Evolutionary conservation across 2,888 invertebrate genomes (phyloP), one percentile per base, ranked within the genome.

Genomic region (Mimas tiliae): DNA sequence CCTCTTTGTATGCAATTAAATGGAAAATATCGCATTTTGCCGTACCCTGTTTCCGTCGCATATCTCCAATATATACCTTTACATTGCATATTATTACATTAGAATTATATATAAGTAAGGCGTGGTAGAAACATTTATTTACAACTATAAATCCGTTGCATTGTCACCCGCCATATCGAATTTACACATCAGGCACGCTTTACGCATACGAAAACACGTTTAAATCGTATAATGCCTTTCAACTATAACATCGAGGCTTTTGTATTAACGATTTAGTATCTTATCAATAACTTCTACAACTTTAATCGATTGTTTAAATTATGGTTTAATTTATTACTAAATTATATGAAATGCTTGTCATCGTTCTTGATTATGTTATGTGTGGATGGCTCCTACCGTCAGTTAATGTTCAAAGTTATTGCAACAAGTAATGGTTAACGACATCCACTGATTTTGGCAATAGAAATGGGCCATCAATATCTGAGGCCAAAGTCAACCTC

Each of bases 161-260:
- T 65, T 65, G 58, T 65, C 55, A 58, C 34, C 33, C 38, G 48
- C 48, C 47, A 27, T 48, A 85, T 84, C 82, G 82, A 83, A 83
- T 85, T 81, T 82, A 83, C 82, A 82, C 82, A 80, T 74, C 77
- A 73, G 66, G 72, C 72, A 80, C 84, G 84, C 79, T 81, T 78
- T 74, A 78, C 80, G 85, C 85, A 86, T 87, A 85, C 82, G 80
- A 84, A 86, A 83, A 80, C 80, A 80, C 74, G 78, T 78, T 85
- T 80, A 80, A 83, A 84, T 81, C 78, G 82, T 77, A 82, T 85
- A 84, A 84, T 82, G 79, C 80, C 74, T 75, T 82, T 81, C 78
- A 80, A 82, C 53, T 62, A 62, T 3, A 27, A 27, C 38, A 47
- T n/a, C n/a, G 42, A 19, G 34, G 38, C 16, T 38, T 38, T n/a